A percentile compares a stretch with the other conserved stretches of the same genome.
These are phyloP conservation scores for Typhlichthys subterraneus DNA, from an alignment of 2,797 vertebrate species.

Conservation along the genomic window DNA sequence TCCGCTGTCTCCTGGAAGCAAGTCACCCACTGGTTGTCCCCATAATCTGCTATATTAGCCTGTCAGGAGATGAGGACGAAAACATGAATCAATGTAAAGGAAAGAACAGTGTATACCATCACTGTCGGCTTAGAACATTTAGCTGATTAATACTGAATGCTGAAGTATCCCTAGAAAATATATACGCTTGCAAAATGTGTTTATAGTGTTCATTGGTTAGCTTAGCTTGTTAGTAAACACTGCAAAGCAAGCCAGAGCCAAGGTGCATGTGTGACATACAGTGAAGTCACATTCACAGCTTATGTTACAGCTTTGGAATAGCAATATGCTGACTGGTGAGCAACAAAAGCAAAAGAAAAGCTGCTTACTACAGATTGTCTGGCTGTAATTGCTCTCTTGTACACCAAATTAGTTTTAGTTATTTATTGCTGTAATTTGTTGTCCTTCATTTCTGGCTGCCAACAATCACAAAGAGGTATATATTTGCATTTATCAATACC, in stretches of 20 bases:
- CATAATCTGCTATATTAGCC: conserved; percentile 92
- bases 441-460: conserved; percentile 29
- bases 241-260: conserved; percentile 20
- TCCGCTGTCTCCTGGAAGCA: conserved; percentile 96
- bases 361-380: conserved; percentile 50
- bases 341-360: conserved; percentile 51
- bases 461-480: neutral
- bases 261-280: neutral
- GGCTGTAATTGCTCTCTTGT: conserved; percentile 26
- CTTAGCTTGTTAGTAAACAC: conserved; percentile 22
- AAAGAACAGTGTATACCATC: neutral
- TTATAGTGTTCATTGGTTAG: conserved; percentile 15
- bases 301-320: conserved; percentile 46
- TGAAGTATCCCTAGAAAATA: neutral
- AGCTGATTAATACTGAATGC: neutral
- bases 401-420: conserved; percentile 44
- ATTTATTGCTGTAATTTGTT: conserved; percentile 33
- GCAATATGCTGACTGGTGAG: conserved; percentile 40
- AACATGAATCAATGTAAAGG: neutral
- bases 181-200: neutral
- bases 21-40: conserved; percentile 96
- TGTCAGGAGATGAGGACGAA: conserved; percentile 47
- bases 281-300: conserved; percentile 51
- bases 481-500: neutral
- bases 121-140: neutral